Conservation (phyloP, 2,888 invertebrate species). For the Luperina nickerlii region DNA sequence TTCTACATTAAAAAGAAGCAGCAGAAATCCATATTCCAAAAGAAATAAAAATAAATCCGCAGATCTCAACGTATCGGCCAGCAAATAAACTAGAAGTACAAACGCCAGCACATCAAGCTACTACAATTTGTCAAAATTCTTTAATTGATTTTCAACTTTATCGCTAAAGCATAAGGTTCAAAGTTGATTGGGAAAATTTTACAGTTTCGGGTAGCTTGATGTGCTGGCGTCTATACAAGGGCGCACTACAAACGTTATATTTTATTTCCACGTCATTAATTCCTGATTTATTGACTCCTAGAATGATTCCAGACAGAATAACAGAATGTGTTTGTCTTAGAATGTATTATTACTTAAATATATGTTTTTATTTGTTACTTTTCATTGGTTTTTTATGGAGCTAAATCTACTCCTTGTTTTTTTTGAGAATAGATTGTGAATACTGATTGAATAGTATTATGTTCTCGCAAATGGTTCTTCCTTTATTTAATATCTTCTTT, state of each 20-base stretch:
- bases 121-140: too few relatives aligned
- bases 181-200: too few relatives aligned
- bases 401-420: background rate
- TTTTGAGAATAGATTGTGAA: background rate
- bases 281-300: conserved; percentile 79
- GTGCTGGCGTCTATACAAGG: conserved; percentile 56
- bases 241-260: conserved; percentile 80
- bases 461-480: background rate
- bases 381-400: conserved; percentile 9
- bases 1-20: background rate
- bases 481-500: background rate
- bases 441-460: background rate
- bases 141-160: too few relatives aligned
- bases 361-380: conserved; percentile 30
- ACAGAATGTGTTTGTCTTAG: conserved; percentile 44
- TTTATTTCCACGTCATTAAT: conserved; percentile 86
- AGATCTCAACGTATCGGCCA: conserved; percentile 78
- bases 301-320: conserved; percentile 47
- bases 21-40: conserved; percentile 28
- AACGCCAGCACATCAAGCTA: too few relatives aligned
- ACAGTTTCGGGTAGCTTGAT: too few relatives aligned
- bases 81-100: conserved; percentile 78
- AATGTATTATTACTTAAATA: conserved; percentile 30
- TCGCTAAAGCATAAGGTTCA: too few relatives aligned
- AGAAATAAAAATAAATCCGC: conserved; percentile 61